A percentile compares a stretch with the other conserved stretches of the same genome.
phyloP scores from a whole-genome alignment of 2,888 invertebrate genomes.

The Calameuta pallipes region DNA sequence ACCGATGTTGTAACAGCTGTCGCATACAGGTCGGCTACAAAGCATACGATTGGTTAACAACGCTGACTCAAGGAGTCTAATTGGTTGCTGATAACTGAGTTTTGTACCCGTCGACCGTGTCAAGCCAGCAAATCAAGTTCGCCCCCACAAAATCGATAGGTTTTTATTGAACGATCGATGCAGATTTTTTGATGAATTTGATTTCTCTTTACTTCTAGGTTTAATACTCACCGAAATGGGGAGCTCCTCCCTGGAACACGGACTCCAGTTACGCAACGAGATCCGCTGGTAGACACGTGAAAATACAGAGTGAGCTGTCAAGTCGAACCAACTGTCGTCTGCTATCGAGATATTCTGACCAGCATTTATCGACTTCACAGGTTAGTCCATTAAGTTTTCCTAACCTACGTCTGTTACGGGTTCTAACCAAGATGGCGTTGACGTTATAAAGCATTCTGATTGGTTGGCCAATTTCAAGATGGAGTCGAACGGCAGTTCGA shows the following conservation, averaged over 20 bases:
- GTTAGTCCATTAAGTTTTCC: conserved; percentile 39
- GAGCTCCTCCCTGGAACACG: conserved; percentile 57
- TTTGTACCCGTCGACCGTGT: conserved; percentile 33
- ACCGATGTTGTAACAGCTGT: conserved; percentile 47
- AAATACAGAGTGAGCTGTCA: conserved; percentile 57
- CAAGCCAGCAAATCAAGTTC: conserved; percentile 32
- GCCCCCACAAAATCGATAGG: conserved; percentile 16
- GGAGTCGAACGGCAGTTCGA: background rate
- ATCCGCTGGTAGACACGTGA: conserved; percentile 58
- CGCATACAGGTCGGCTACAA: conserved; percentile 8
- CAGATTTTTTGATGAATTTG: background rate
- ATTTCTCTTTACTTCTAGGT: background rate
- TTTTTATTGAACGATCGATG: background rate
- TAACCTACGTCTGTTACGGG: conserved; percentile 14
- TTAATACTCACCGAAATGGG: conserved; percentile 55
- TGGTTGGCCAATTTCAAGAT: background rate
- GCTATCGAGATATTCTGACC: conserved; percentile 42
- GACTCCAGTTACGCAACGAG: conserved; percentile 57
- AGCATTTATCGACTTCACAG: conserved; percentile 30
- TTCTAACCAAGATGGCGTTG: background rate
- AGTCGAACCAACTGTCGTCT: conserved; percentile 57
- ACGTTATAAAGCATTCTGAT: background rate
- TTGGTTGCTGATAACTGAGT: conserved; percentile 49
- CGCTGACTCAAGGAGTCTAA: conserved; percentile 34
- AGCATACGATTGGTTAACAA: background rate